Evolutionary conservation across 2,113 vertebrate species (phyloP), one percentile per base, ranked within the genome.

Genomic region (Tapirus terrestris): DNA sequence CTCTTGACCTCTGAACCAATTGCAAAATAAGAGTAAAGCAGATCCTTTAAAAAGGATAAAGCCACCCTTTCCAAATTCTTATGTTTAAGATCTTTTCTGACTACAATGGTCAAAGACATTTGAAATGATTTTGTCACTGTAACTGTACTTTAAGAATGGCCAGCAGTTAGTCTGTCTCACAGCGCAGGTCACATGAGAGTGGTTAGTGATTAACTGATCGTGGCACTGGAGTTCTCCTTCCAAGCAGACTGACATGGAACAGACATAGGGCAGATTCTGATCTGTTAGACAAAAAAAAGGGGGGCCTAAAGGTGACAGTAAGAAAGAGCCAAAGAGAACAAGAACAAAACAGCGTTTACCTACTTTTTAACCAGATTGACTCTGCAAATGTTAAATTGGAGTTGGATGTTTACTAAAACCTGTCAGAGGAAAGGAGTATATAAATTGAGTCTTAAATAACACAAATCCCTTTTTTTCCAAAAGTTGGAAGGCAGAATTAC

Each of bases 81-180:
- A 51, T 29, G 48, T 29, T 94, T 86, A 80, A 77, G 51, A 73
- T 56, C 8, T 93, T 93, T 87, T 63, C 67, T 91, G 80, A 96
- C 82, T 70, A 76, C 65, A 63, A 5, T 23, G 18, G 13, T 68
- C 88, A 88, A 77, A 85, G 77, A 92, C 18, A 67, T 70, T 70
- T 33, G 58, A 68, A 39, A 25, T 45, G n/a, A 80, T 33, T 33
- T 73, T 92, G 21, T 60, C 88, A 96, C 36, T 36, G 2, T 23
- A 92, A 14, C n/a, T 92, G 29, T n/a, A 53, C 51, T 89, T 89
- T 45, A 84, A 58, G 36, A 68, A 83, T 29, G 5, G 33, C 43
- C 87, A 91, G 60, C 23, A 75, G 25, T 77, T 68, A 31, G 76
- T 80, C 43, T 87, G 0, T 12, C n/a, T 76, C 60, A 79, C 53